Conservation (phyloP, 2,113 vertebrate species). For the Pelusios castaneus region DNA sequence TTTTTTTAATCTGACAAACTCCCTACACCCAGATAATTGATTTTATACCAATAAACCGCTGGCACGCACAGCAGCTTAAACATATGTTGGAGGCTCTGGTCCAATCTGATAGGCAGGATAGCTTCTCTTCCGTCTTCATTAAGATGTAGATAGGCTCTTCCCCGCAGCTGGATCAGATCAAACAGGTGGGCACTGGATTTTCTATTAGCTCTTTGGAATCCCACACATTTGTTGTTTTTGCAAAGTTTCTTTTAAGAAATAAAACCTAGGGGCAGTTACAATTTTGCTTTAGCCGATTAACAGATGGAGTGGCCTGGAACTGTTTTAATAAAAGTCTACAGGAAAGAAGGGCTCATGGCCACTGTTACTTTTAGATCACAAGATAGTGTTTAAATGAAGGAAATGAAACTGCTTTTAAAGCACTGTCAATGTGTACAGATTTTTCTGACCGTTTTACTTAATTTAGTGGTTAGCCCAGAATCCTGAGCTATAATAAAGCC, state of each 20-base stretch:
- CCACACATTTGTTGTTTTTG: not conserved
- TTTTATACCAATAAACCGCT: not conserved
- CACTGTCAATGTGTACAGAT: not conserved
- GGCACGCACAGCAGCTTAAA: not conserved
- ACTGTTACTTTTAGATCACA: not conserved
- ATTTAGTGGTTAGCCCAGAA: accelerated
- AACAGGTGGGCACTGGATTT: not conserved
- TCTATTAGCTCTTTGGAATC: not conserved
- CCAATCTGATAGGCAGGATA: not conserved
- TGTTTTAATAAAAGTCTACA: not conserved
- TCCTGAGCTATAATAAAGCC: accelerated
- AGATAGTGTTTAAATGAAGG: not conserved
- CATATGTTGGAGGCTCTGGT: not conserved
- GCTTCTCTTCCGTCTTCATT: not conserved
- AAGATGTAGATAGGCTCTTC: not conserved
- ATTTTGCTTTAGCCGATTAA: not conserved
- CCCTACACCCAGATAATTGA: not conserved
- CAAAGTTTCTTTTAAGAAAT: not conserved
- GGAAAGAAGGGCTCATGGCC: not conserved
- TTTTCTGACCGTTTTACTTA: not conserved
- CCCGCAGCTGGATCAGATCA: not conserved
- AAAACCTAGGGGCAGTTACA: not conserved
- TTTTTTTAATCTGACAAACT: not conserved
- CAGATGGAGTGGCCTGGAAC: not conserved
- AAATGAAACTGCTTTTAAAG: not conserved